Percentiles rank a stretch among this genome's conserved stretches.
Conservation (phyloP, 2,888 invertebrate genomes). For the Tridacna crocea region DNA sequence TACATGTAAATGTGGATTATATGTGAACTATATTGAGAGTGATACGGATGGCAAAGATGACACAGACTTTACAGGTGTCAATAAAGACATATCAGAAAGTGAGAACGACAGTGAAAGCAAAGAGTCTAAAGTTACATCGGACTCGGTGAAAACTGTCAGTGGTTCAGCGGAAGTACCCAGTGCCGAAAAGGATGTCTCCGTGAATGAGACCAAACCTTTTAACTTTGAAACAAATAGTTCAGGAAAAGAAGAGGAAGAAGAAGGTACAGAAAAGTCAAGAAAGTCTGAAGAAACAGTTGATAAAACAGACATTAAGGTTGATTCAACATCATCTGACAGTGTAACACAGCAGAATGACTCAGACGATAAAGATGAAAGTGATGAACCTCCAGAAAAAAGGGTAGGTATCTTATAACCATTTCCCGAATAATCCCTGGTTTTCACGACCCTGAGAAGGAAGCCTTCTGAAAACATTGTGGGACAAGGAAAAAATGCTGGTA, state of each 20-base stretch:
- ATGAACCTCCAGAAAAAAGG: slow-evolving; percentile 53
- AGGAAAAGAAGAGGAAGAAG: neutral
- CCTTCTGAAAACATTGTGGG: neutral
- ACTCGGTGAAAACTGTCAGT: neutral
- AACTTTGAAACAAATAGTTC: slow-evolving; percentile 11
- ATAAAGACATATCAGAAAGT: slow-evolving; percentile 10
- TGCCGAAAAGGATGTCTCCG: neutral
- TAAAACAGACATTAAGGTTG: neutral
- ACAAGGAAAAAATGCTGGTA: neutral
- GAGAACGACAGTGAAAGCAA: neutral
- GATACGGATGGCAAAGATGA: neutral
- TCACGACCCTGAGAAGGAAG: too few relatives aligned
- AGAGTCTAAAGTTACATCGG: slow-evolving; percentile 6
- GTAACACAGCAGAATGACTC: neutral
- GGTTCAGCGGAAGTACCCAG: neutral
- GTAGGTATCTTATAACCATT: slow-evolving; percentile 14
- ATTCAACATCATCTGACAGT: neutral
- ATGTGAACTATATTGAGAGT: neutral
- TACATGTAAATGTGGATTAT: slow-evolving; percentile 7
- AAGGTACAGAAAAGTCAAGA: neutral
- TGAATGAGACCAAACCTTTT: neutral
- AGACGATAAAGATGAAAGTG: slow-evolving; percentile 8
- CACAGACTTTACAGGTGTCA: neutral
- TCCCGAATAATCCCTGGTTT: neutral
- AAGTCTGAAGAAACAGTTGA: neutral